Conservation (phyloP, 1,140 invertebrate genomes). For the Sarcophaga bullata region DNA sequence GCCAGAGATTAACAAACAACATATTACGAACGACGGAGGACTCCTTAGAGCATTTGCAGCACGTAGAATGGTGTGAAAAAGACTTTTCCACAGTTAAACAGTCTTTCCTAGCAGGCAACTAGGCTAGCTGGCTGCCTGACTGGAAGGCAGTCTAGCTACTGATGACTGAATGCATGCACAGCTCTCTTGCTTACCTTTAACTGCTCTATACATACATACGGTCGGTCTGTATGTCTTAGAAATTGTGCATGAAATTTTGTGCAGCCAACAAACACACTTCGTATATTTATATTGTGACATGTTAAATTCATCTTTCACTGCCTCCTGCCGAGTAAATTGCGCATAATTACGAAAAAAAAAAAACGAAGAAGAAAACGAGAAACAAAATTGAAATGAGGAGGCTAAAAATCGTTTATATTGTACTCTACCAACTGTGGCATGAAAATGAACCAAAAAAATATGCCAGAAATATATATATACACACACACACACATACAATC, state of each 20-base stretch:
- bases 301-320: constrained; percentile 15
- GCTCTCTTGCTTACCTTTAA: neutral
- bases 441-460: neutral
- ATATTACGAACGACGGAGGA: no score
- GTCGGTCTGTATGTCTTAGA: neutral
- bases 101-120: no score
- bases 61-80: no score
- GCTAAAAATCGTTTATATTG: no score
- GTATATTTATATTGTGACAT: neutral
- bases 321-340: constrained; percentile 25
- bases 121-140: neutral
- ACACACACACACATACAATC: no score
- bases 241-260: no score
- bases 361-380: neutral
- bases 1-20: no score
- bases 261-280: neutral
- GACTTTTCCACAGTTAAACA: no score
- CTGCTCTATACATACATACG: neutral
- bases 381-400: constrained; percentile 1
- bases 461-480: no score
- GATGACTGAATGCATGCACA: no score
- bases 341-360: neutral
- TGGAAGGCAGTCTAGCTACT: no score
- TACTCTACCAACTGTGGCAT: neutral
- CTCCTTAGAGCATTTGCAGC: no score